Evolutionary conservation across 2,797 vertebrate genomes (phyloP), one percentile per base, ranked within the genome.

Genomic region (Cyprinella venusta): DNA sequence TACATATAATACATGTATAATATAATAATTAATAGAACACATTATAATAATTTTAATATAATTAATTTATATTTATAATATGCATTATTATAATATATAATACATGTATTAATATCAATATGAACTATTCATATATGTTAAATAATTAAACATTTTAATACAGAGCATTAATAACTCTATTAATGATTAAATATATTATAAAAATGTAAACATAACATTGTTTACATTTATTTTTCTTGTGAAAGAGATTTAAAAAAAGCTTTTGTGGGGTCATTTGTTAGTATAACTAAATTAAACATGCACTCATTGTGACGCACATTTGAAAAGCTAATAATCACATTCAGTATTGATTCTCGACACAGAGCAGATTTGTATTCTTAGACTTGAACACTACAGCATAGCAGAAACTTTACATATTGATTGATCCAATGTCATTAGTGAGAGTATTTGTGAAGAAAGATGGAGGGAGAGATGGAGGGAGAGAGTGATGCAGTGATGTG

Each of bases 401-500:
- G 18, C 26, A 48, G 8, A 19, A 56, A 56, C 26, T 40, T 4
- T 71, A 42, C 26, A 52, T 19, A 24, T 64, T 42, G 21, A 69
- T 67, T 80, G n/a, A 42, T 59, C 78, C 10, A 21, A 2, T 26
- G 8, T 48, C 52, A 42, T 56, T 59, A 74, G 63, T 33, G 74
- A 79, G 52, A 33, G 42, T 77, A 50, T 76, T 36, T 70, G 45
- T 74, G 59, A 30, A 80, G 83, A 88, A 80, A 84, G 70, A 69
- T 40, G 18, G 54, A 76, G 63, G 65, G 24, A 71, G 76, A 71
- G 79, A 59, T 45, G 48, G 54, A 70, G 77, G 74, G 67, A 56
- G n/a, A 71, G 70, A 81, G 76, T 86, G 84, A 85, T 86, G 71
- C 80, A 85, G 84, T 84, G 86, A 92, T 92, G 93, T 85, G 92